These are phyloP conservation scores for Enchytraeus crypticus DNA, from an alignment of 2,888 invertebrate species.

Conservation along the genomic window DNA sequence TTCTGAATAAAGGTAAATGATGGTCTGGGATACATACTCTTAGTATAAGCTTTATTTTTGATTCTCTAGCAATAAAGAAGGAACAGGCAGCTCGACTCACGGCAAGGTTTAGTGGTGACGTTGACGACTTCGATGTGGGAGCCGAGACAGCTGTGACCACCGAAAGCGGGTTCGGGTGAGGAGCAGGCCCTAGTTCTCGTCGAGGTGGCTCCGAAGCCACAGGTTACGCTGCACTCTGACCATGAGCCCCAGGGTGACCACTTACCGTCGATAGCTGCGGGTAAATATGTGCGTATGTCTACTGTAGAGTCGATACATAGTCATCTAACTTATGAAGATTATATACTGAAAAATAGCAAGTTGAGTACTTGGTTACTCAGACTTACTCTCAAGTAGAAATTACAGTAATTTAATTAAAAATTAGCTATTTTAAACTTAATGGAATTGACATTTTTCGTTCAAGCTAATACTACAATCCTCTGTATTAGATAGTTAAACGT, in stretches of 20 bases:
- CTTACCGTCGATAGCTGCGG: constrained; percentile 17
- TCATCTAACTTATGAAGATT: not conserved
- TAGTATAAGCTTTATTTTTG: too few relatives aligned
- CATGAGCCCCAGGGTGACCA: constrained; percentile 19
- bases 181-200: constrained; percentile 18
- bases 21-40: too few relatives aligned
- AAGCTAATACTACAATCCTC: too few relatives aligned
- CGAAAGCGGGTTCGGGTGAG: constrained; percentile 27
- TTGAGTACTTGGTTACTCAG: too few relatives aligned
- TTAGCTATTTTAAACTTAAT: too few relatives aligned
- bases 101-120: constrained; percentile 9
- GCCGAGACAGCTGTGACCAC: constrained; percentile 25
- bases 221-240: constrained; percentile 14
- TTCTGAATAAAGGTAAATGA: too few relatives aligned
- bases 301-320: not conserved
- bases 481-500: too few relatives aligned
- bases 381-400: too few relatives aligned
- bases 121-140: not conserved
- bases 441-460: too few relatives aligned
- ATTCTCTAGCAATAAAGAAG: too few relatives aligned
- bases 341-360: too few relatives aligned
- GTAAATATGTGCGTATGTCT: not conserved
- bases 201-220: constrained; percentile 11
- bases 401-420: too few relatives aligned
- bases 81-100: constrained; percentile 13